phyloP scores from a whole-genome alignment of 2,888 invertebrate genomes.

The Parnassius apollo region DNA sequence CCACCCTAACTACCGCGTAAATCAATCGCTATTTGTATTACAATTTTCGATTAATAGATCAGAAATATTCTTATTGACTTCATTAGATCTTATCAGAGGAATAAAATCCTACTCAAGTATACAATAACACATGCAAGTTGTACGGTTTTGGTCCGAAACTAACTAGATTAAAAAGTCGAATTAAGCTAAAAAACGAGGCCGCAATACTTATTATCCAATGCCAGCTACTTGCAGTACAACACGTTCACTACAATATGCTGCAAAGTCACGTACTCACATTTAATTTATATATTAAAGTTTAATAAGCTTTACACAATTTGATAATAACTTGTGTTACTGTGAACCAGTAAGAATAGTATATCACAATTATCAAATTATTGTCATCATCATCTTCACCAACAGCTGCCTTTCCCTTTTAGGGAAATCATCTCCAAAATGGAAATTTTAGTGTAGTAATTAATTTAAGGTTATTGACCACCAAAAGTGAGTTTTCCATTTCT shows the following conservation, averaged over 20 bases:
- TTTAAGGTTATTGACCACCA: no score
- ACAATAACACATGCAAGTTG: slow-evolving; percentile 12
- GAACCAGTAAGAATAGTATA: no score
- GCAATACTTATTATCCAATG: slow-evolving; percentile 58
- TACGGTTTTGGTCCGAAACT: slow-evolving; percentile 22
- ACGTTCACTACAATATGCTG: slow-evolving; percentile 37
- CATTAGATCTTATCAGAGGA: slow-evolving; percentile 21
- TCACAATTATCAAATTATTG: no score
- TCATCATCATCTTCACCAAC: no score
- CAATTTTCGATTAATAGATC: neutral
- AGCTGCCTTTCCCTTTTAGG: no score
- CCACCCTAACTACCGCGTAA: neutral
- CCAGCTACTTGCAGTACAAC: slow-evolving; percentile 41
- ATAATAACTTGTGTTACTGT: no score
- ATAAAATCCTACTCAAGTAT: slow-evolving; percentile 7
- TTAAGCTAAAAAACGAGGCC: slow-evolving; percentile 66
- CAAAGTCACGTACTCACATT: slow-evolving; percentile 19
- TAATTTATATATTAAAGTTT: no score
- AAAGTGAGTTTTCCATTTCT: no score
- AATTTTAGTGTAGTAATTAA: no score
- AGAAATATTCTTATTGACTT: neutral
- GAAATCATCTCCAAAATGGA: no score
- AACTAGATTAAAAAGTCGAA: slow-evolving; percentile 47
- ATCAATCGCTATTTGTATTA: neutral
- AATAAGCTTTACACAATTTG: no score